Base-by-base conservation (phyloP, 1,140 invertebrate species). In the Hermatobates lingyangjiaoensis region DNA sequence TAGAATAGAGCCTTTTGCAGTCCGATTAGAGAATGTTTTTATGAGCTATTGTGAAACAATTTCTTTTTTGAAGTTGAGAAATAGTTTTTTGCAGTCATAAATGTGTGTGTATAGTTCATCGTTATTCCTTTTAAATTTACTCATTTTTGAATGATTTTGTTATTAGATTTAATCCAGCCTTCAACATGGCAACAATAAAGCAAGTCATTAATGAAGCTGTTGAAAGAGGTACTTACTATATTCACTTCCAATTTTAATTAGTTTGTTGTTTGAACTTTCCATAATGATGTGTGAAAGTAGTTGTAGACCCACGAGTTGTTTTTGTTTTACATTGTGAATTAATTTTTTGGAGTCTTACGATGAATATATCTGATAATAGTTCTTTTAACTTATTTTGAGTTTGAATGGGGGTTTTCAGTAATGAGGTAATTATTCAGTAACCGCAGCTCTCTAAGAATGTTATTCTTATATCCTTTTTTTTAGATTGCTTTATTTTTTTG, bases 151-250 rank as follows among this genome's bases (percentile, higher is more conserved):
- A 34, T 54, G 50, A 44, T n/a, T 53, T 27, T 48, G 27, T 39
- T 52, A 30, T 47, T 71, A 86, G 83, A 76, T 87, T 87, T 70
- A 87, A 86, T 74, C 82, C 83, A 68, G 79, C 82, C 61, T 85
- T 87, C 73, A 87, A 87, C 66, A 87, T 87, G 76, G 83, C 84
- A 66, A 83, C 83, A 59, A 88, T 91, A 69, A 87, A 87, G 63
- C 87, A 91, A 74, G 87, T 87, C 59, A 82, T 91, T 70, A 88
- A 87, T 74, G 86, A 90, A 72, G 85, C 85, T 53, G 85, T 89
- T 50, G 86, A 89, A 71, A 77, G 84, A 81, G 84, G 84, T 87
- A 69, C 62, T 57, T 45, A 21, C 5, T 23, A 12, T 21, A n/a
- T n/a, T n/a, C n/a, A n/a, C n/a, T n/a, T n/a, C n/a, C n/a, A n/a